Percentiles rank a stretch among this genome's conserved stretches.
Conservation (phyloP, 2,888 invertebrate genomes). For the Neoaliturus tenellus region DNA sequence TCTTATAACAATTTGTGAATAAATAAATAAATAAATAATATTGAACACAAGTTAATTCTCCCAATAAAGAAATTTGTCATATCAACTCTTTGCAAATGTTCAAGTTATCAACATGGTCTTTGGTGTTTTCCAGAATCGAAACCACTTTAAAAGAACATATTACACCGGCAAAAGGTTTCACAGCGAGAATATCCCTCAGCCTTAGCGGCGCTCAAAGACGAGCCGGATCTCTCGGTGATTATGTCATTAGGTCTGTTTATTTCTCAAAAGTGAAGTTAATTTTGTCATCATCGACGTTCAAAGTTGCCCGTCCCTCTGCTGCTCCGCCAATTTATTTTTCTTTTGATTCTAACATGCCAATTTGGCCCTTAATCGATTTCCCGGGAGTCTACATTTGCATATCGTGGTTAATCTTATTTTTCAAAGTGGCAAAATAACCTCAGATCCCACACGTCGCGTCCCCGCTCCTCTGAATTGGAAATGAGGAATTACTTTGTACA, state of each 20-base stretch:
- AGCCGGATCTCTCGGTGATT: not conserved
- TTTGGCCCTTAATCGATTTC: conserved; percentile 37
- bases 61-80: no score
- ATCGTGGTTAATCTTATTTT: conserved; percentile 34
- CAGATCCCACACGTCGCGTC: not conserved
- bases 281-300: conserved; percentile 25
- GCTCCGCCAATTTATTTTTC: conserved; percentile 38
- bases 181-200: not conserved
- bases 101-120: no score
- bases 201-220: not conserved
- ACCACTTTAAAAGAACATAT: not conserved
- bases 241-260: conserved; percentile 32
- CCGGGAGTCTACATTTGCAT: conserved; percentile 21
- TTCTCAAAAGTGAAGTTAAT: conserved; percentile 43
- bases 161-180: not conserved
- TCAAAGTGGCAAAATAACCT: conserved; percentile 27
- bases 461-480: not conserved
- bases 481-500: not conserved
- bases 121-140: not conserved
- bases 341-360: conserved; percentile 37
- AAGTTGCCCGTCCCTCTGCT: not conserved
- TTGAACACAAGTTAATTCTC: no score
- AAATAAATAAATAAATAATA: no score
- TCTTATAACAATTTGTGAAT: no score
- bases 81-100: no score